These are phyloP conservation scores for Orthosia gracilis DNA, from an alignment of 2,888 invertebrate species.

Conservation along the genomic window DNA sequence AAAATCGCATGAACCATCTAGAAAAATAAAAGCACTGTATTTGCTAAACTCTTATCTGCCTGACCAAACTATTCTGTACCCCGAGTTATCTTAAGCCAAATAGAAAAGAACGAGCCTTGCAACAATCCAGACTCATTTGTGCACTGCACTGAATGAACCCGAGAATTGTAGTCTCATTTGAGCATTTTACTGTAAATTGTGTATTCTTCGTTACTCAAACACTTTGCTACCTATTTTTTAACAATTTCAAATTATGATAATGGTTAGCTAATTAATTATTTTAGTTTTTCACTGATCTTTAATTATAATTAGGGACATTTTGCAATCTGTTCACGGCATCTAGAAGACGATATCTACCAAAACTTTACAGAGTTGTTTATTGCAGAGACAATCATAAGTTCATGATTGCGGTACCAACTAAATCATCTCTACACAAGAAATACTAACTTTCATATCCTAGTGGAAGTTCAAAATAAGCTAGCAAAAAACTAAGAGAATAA, in stretches of 20 bases:
- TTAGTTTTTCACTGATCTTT: too few relatives aligned
- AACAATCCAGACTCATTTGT: conserved; percentile 43
- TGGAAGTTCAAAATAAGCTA: too few relatives aligned
- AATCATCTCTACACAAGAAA: too few relatives aligned
- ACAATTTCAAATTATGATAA: neutral
- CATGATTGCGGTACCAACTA: too few relatives aligned
- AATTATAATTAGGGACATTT: too few relatives aligned
- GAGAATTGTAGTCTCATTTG: conserved; percentile 29
- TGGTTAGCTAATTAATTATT: neutral
- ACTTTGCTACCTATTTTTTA: neutral
- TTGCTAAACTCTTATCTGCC: conserved; percentile 13
- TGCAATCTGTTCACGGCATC: too few relatives aligned
- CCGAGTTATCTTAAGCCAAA: conserved; percentile 31
- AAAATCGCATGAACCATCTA: too few relatives aligned
- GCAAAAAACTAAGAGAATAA: too few relatives aligned
- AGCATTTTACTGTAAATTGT: conserved; percentile 16
- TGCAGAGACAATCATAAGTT: too few relatives aligned
- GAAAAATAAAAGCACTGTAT: conserved; percentile 8
- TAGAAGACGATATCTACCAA: too few relatives aligned
- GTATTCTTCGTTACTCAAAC: neutral
- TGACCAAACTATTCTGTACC: conserved; percentile 11
- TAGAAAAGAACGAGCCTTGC: conserved; percentile 22
- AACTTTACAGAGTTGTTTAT: too few relatives aligned
- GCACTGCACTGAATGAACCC: conserved; percentile 26
- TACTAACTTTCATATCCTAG: too few relatives aligned